phyloP scores from a whole-genome alignment of 1,140 invertebrate species.

The Drosophila gunungcola region DNA sequence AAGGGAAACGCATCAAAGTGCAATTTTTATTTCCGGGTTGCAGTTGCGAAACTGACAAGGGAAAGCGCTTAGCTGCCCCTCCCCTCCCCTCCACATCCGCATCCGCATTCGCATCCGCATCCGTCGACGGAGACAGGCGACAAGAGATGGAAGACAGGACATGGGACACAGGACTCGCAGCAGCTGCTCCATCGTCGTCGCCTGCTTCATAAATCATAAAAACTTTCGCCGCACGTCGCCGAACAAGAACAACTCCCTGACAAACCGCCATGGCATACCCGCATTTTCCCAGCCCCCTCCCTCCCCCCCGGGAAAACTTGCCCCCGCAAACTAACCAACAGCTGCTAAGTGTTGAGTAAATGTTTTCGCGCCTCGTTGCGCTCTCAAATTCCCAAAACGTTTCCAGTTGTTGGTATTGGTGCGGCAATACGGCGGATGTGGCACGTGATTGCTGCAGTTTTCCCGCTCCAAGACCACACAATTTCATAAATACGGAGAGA shows the following conservation, averaged over 20 bases:
- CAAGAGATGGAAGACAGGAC: slow-evolving; percentile 13
- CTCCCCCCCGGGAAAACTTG: slow-evolving; percentile 11
- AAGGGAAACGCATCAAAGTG: slow-evolving; percentile 70
- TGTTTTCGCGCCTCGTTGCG: slow-evolving; percentile 80
- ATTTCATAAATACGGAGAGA: slow-evolving; percentile 21
- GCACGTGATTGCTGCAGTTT: slow-evolving; percentile 58
- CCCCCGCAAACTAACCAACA: slow-evolving; percentile 56
- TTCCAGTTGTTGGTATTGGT: slow-evolving; percentile 35
- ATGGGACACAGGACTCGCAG: slow-evolving; percentile 35
- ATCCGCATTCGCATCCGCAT: slow-evolving; percentile 58
- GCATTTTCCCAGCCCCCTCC: neutral
- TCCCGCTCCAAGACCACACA: neutral
- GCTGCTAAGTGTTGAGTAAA: slow-evolving; percentile 80
- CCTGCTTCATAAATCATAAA: slow-evolving; percentile 78
- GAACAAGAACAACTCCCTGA: slow-evolving; percentile 31
- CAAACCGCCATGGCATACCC: slow-evolving; percentile 1
- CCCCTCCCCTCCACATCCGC: slow-evolving; percentile 55
- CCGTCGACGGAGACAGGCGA: slow-evolving; percentile 26
- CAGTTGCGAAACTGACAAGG: slow-evolving; percentile 45
- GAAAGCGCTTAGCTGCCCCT: slow-evolving; percentile 43
- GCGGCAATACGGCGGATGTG: slow-evolving; percentile 48
- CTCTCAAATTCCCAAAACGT: slow-evolving; percentile 66
- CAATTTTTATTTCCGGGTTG: slow-evolving; percentile 75
- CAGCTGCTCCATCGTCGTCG: slow-evolving; percentile 59
- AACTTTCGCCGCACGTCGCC: slow-evolving; percentile 71